These are phyloP conservation scores for Schizothorax lantsangensis DNA, from an alignment of 2,797 vertebrate species.

Conservation along the genomic window DNA sequence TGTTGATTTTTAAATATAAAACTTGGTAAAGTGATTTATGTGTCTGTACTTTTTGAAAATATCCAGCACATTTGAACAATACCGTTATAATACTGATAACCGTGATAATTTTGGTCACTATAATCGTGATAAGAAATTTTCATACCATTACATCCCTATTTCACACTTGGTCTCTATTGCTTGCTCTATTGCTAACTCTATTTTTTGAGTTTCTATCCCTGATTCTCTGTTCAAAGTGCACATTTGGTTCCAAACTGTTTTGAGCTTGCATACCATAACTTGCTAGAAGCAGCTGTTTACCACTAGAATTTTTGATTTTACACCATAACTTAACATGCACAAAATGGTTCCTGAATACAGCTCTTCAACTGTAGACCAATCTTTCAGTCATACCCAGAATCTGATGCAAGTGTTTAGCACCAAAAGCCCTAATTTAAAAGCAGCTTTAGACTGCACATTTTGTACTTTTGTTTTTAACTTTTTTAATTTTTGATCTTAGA, in stretches of 20 bases:
- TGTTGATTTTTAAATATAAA: too few relatives aligned
- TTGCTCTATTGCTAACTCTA: not conserved
- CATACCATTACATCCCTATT: not conserved
- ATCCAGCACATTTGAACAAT: too few relatives aligned
- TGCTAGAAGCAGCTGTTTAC: not conserved
- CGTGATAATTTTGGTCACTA: too few relatives aligned
- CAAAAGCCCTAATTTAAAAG: not conserved
- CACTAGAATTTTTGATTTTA: not conserved
- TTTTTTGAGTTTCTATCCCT: not conserved
- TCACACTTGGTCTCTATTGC: not conserved
- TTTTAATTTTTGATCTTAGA: conserved; percentile 67
- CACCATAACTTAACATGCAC: not conserved
- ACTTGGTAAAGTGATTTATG: too few relatives aligned
- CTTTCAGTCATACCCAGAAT: not conserved
- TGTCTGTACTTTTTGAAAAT: too few relatives aligned
- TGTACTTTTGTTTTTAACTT: not conserved
- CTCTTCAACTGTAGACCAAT: not conserved
- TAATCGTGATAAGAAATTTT: too few relatives aligned
- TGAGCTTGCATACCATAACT: not conserved
- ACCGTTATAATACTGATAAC: too few relatives aligned
- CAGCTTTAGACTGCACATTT: not conserved
- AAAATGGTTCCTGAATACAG: not conserved
- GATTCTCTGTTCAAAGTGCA: not conserved
- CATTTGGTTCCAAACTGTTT: not conserved
- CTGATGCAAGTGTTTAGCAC: not conserved